Evolutionary conservation across 37 sponge, comb jelly and placozoan genomes (phyloP), one percentile per base, ranked within the genome.

Genomic region (Crambe crambe): DNA sequence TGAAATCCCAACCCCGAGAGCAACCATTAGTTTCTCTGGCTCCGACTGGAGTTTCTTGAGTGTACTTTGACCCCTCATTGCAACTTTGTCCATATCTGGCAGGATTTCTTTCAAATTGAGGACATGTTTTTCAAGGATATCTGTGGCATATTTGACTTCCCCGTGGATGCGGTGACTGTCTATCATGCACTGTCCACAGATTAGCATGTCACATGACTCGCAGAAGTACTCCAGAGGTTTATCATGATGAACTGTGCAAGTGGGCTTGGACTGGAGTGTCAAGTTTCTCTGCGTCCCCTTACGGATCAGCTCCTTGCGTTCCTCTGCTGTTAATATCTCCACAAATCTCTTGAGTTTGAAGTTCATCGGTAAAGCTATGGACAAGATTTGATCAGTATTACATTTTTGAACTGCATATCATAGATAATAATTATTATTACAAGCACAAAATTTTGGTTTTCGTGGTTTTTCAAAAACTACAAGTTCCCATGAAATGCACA

Each of bases 141-240:
- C 73, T 0, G 23, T 34, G 6, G 79, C 79, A 4, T 61, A 71
- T 4, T 71, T 43, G 4, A 78, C 56, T 6, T 58, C 61, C 32
- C 51, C 54, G 56, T 85, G 85, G 22, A 23, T 17, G 3, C 73
- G 72, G 59, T 85, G 85, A 10, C 26, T 1, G 2, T 71, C 60
- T 0, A 85, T 29, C 78, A 85, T 63, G 43, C 85, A 85, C 37
- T 70, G 44, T 3, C 73, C 62, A 71, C 85, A 85, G 51, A 71
- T 74, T n/a, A 85, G 35, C 17, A 1, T n/a, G 0, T 59, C 3
- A 37, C 85, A 85, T 0, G 42, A 34, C 0, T 39, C 65, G 43
- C 85, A 85, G 73, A 60, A 85, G 61, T 75, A 85, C n/a, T 85
- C 85, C 43, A 78, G 65, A 25, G 43, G 51, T 51, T 72, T 77